Evolutionary conservation across 2,888 invertebrate species (phyloP).

Genomic region (Plutella xylostella): DNA sequence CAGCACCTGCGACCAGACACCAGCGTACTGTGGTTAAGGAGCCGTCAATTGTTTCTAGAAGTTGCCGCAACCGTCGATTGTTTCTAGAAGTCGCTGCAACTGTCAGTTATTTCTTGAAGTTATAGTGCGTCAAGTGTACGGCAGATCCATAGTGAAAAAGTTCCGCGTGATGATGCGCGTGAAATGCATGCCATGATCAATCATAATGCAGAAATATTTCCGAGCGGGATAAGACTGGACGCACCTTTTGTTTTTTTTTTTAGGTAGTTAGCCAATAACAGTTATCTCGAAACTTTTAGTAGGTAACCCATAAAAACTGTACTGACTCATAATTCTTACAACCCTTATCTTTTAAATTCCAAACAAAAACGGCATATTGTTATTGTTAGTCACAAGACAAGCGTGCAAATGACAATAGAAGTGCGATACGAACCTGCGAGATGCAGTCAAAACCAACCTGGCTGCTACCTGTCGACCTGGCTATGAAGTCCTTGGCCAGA

Average conservation of each 20-base stretch:
- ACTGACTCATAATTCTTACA: neutral
- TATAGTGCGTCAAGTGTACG: too few relatives aligned
- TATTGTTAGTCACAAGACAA: conserved; percentile 19
- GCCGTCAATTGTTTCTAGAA: too few relatives aligned
- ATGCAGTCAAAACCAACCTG: conserved; percentile 74
- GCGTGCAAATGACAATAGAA: conserved; percentile 37
- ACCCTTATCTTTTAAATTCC: neutral
- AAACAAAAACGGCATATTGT: conserved; percentile 4
- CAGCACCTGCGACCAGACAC: conserved; percentile 69
- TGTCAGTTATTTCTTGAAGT: too few relatives aligned
- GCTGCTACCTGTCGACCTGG: conserved; percentile 76
- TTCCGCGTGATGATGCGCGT: neutral
- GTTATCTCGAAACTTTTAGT: too few relatives aligned
- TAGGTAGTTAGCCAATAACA: too few relatives aligned
- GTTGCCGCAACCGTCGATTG: too few relatives aligned
- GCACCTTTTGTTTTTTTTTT: too few relatives aligned
- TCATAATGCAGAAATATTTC: too few relatives aligned
- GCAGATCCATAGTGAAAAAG: neutral
- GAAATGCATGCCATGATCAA: neutral
- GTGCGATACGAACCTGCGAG: conserved; percentile 64
- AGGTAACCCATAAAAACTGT: too few relatives aligned
- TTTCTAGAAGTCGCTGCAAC: too few relatives aligned
- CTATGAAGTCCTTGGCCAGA: conserved; percentile 75
- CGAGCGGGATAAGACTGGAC: too few relatives aligned
- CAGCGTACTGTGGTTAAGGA: too few relatives aligned